Percentiles rank a stretch among this genome's conserved stretches.
Conservation (phyloP, 2,888 invertebrate species). For the Polydrusus tereticollis region DNA sequence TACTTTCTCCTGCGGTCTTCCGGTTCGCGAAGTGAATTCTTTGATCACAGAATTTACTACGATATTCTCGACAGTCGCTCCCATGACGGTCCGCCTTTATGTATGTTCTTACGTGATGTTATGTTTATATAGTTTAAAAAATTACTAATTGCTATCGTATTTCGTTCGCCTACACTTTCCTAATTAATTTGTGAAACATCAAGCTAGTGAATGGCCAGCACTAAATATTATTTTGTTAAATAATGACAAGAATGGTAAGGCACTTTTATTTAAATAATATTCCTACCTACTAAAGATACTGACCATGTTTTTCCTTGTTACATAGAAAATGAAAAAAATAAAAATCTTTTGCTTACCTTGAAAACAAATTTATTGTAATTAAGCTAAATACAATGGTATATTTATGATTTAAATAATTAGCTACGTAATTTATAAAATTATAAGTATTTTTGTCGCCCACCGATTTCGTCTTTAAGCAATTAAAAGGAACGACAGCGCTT, state of each 20-base stretch:
- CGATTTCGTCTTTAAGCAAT: neutral
- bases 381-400: no score
- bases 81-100: neutral
- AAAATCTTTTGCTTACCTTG: neutral
- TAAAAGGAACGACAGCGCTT: no score
- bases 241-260: neutral
- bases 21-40: constrained; percentile 20
- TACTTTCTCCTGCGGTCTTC: constrained; percentile 28
- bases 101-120: neutral
- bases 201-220: neutral
- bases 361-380: no score
- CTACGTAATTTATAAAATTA: neutral
- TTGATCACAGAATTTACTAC: neutral
- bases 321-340: neutral
- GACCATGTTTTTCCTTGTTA: neutral
- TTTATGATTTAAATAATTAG: no score
- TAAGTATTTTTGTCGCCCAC: neutral
- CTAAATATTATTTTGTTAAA: neutral
- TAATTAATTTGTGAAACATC: neutral
- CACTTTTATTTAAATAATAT: neutral
- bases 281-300: neutral
- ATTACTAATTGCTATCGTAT: neutral
- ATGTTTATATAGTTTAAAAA: neutral
- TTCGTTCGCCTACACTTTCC: no score
- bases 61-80: neutral